A percentile compares a stretch with the other conserved stretches of the same genome.
Evolutionary conservation across 2,113 vertebrate species (phyloP).

Genomic region (Hippocampus comes): DNA sequence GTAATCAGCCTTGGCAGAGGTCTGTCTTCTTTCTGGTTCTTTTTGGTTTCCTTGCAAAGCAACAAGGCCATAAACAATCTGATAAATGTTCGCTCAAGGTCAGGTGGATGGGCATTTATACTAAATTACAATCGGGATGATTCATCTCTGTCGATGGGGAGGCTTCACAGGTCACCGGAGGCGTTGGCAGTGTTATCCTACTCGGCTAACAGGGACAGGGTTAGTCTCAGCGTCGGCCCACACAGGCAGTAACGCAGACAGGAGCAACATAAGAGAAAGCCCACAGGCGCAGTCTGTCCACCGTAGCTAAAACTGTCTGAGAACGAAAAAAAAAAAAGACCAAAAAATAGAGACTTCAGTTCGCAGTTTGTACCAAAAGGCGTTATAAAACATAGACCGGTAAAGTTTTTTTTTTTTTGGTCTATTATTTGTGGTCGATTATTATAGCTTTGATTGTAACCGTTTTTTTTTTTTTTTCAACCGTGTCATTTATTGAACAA

Average conservation of each 20-base stretch:
- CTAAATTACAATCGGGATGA: conserved; percentile 61
- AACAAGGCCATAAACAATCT: conserved; percentile 13
- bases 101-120: conserved; percentile 30
- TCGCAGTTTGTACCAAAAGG: conserved; percentile 7
- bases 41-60: conserved; percentile 6
- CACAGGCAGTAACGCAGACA: conserved; percentile 52
- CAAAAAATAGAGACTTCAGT: conserved; percentile 1
- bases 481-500: too few species aligned
- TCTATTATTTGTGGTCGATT: too few species aligned
- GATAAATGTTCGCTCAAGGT: conserved; percentile 34
- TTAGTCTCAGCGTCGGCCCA: conserved; percentile 51
- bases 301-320: conserved; percentile 26
- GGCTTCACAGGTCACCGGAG: conserved; percentile 63
- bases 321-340: conserved; percentile 8
- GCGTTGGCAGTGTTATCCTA: conserved; percentile 57
- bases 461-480: too few species aligned
- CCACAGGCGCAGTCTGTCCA: conserved; percentile 37
- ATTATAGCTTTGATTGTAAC: too few species aligned
- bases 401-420: too few species aligned
- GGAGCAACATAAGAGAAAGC: conserved; percentile 41
- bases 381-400: background rate
- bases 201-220: conserved; percentile 59
- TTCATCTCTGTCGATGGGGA: conserved; percentile 62
- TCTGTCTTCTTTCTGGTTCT: background rate
- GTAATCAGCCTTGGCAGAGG: background rate